Percentiles rank a stretch among this genome's conserved stretches.
phyloP scores from a whole-genome alignment of 2,113 vertebrate species.

The Calonectris borealis region DNA sequence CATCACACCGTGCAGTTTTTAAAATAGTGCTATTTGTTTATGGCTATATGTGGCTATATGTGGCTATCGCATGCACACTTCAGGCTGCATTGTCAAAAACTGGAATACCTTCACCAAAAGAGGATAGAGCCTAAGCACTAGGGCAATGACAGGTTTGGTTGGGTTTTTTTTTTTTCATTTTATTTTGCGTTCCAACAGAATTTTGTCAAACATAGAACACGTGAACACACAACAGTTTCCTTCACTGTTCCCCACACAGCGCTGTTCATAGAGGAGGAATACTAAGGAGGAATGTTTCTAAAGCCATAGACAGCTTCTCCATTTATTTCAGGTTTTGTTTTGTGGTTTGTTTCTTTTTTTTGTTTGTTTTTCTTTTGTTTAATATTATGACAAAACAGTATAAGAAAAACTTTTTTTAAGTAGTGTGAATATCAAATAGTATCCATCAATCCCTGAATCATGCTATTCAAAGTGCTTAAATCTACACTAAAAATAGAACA shows the following conservation, averaged over 20 bases:
- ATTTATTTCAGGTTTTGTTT: constrained; percentile 34
- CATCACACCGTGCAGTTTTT: neutral
- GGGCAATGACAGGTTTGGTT: constrained; percentile 36
- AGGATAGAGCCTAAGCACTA: constrained; percentile 67
- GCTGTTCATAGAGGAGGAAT: constrained; percentile 61
- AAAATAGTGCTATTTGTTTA: constrained; percentile 53
- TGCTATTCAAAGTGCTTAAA: constrained; percentile 83
- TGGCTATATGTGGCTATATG: constrained; percentile 35
- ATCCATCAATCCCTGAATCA: constrained; percentile 79
- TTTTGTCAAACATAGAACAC: constrained; percentile 66
- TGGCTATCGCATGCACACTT: constrained; percentile 59
- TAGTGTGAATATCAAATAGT: constrained; percentile 75
- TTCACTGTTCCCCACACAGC: constrained; percentile 65
- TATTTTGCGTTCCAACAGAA: constrained; percentile 72
- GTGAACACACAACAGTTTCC: constrained; percentile 61
- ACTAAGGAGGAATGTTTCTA: constrained; percentile 64
- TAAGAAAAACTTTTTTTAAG: constrained; percentile 63
- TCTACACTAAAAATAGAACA: constrained; percentile 72
- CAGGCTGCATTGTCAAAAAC: constrained; percentile 36
- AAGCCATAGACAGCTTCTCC: constrained; percentile 55
- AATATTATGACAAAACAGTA: constrained; percentile 68
- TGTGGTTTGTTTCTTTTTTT: neutral
- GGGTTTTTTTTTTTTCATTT: constrained; percentile 49
- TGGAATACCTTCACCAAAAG: constrained; percentile 45
- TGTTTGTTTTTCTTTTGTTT: neutral